Base-by-base conservation (phyloP, 1,140 invertebrate genomes). In the Lysiphlebus fabarum region DNA sequence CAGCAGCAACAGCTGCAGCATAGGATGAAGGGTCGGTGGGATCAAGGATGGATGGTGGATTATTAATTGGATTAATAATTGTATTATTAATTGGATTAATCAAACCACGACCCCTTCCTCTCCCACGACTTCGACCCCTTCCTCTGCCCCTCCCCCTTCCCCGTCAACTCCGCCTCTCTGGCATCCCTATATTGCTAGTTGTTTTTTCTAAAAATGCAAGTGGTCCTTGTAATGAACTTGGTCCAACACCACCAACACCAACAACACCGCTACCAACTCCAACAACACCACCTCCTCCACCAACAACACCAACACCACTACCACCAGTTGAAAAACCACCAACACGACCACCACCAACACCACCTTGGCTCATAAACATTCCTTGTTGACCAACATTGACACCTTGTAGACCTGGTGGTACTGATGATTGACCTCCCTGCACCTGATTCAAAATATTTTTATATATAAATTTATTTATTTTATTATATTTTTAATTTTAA, bases 161-260 rank as follows among this genome's bases (percentile, higher is more conserved):
- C 72, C 82, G 82, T 83, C 82, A 83, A 82, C 82, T 82, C 67
- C 81, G 71, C 67, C 80, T 79, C 69, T 85, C 84, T 9, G 82
- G 82, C 82, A 87, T 86, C 47, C 86, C 86, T 75, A 88, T 88
- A 69, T 86, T 87, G 72, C 86, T 87, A 67, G 86, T 87, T 59
- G 86, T 88, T 78, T 87, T 87, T 74, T 88, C 86, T 48, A 89
- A 75, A 66, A 82, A 88, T 8, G 86, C 86, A 55, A 87, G 70
- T 7, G 86, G 87, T 38, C 86, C 85, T 61, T 86, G 86, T 26
- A 86, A 70, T 7, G 82, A 70, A 40, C 78, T 82, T 56, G 61
- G 74, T 11, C 75, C 76, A 8, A 76, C 71, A 45, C 67, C 67
- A 6, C 75, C 71, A 40, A 67, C 67, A 43, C 67, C 70, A 7